A percentile compares a stretch with the other conserved stretches of the same genome.
Conservation (phyloP, 2,113 vertebrate species). For the Indicator maculatus region DNA sequence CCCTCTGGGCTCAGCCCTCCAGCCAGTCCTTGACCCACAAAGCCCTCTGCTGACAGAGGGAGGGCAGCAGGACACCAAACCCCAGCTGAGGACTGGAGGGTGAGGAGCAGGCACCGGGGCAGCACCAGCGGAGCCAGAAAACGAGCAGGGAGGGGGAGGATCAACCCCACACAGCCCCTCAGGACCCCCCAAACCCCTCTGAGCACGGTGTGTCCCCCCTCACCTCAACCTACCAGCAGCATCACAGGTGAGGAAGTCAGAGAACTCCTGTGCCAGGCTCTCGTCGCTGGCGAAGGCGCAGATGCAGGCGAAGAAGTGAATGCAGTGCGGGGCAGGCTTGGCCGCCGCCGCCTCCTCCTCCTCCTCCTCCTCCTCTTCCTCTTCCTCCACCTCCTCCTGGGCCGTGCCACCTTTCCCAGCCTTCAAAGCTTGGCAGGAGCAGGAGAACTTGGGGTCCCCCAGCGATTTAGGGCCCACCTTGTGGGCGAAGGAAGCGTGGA, state of each 20-base stretch:
- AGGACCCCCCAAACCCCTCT: accelerated
- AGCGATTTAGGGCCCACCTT: constrained; percentile 38
- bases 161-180: neutral
- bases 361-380: neutral
- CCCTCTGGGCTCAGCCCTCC: too few species aligned
- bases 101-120: accelerated
- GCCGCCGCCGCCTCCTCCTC: neutral
- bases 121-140: too few species aligned
- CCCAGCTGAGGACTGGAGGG: accelerated
- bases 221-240: constrained; percentile 71
- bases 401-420: constrained; percentile 2
- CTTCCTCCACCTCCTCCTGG: constrained; percentile 1
- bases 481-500: constrained; percentile 84
- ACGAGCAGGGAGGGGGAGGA: accelerated
- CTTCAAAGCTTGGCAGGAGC: constrained; percentile 74
- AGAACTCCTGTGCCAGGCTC: constrained; percentile 86
- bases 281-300: constrained; percentile 91
- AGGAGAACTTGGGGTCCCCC: constrained; percentile 75
- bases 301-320: constrained; percentile 93
- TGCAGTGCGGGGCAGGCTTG: constrained; percentile 65
- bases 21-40: too few species aligned
- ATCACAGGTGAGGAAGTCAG: constrained; percentile 81
- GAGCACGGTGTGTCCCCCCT: neutral
- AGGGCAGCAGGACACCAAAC: accelerated
- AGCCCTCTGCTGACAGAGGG: neutral